Evolutionary conservation across 2,888 invertebrate species (phyloP), one percentile per base, ranked within the genome.

Genomic region (Halocaridina rubra): DNA sequence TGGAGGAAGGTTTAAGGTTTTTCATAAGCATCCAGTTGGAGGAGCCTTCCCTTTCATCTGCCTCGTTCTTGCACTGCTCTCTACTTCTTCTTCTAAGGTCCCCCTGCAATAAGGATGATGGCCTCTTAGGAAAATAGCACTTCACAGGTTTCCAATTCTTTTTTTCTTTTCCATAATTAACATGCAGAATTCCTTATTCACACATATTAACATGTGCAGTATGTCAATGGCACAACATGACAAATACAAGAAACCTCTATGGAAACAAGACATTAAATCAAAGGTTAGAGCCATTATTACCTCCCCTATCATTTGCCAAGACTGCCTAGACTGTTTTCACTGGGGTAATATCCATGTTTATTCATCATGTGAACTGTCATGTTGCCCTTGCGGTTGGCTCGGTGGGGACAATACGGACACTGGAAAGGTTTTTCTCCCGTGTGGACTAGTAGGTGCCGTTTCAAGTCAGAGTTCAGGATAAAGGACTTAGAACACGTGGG

Each of bases 391-490:
- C 85, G 64, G 82, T 85, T 85, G 27, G 87, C 85, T 24, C 85
- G 81, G 80, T 87, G 85, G 3, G 87, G 87, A 46, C 87, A 87
- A 72, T 87, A 64, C n/a, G 87, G 87, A 53, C 87, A 87, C 29
- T 61, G 69, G 77, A 84, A 85, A n/a, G 87, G 87, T 82, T 87
- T 87, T 80, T 87, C 87, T 22, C 87, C 87, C 5, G 87, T 85
- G 79, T 87, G 87, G 19, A 84, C 80, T 61, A 87, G 80, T 29
- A 82, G 79, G 76, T 87, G 87, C 53, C 87, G 85, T 32, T 79
- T 72, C 71, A 87, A 78, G 82, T 87, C 87, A 53, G 82, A 77
- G 72, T 78, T 71, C 53, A 84, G 77, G 78, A 77, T 72, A 84
- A 84, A 84, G 27, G 78, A 61, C 82, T 78, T 84, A 71, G 77